Conservation (phyloP, 2,113 vertebrate species). For the Perca fluviatilis region DNA sequence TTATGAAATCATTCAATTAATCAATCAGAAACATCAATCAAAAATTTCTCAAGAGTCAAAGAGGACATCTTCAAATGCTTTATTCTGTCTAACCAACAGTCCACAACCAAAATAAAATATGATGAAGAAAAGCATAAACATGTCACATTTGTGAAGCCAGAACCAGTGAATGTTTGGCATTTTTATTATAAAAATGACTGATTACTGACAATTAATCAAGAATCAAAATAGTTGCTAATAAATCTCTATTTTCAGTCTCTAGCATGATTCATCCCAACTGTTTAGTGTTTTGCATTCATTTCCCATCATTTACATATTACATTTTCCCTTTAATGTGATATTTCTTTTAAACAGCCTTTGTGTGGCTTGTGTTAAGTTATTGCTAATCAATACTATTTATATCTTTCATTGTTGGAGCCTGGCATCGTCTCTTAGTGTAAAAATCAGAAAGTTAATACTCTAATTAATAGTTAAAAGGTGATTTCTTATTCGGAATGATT, state of each 20-base stretch:
- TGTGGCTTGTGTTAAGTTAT: neutral
- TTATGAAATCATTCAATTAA: too few species aligned
- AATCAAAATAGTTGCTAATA: neutral
- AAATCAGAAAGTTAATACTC: neutral
- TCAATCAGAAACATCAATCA: too few species aligned
- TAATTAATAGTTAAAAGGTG: neutral
- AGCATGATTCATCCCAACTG: too few species aligned
- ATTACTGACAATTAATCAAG: neutral
- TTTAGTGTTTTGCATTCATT: neutral
- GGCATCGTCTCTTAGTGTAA: neutral
- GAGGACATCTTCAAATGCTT: too few species aligned
- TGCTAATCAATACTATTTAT: neutral
- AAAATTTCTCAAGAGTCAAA: too few species aligned
- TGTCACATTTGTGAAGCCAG: neutral
- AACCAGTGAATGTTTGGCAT: neutral
- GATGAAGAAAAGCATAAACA: neutral
- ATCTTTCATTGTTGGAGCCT: neutral
- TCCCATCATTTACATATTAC: neutral
- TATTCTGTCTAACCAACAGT: too few species aligned
- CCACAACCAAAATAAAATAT: too few species aligned
- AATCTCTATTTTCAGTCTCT: neutral
- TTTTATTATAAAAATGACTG: neutral
- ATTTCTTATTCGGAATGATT: slow-evolving; percentile 17
- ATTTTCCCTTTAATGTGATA: neutral
- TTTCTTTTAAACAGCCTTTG: neutral